Evolutionary conservation across 2,888 invertebrate species (phyloP), one percentile per base, ranked within the genome.

Genomic region (Coronaproctus castanopsis): DNA sequence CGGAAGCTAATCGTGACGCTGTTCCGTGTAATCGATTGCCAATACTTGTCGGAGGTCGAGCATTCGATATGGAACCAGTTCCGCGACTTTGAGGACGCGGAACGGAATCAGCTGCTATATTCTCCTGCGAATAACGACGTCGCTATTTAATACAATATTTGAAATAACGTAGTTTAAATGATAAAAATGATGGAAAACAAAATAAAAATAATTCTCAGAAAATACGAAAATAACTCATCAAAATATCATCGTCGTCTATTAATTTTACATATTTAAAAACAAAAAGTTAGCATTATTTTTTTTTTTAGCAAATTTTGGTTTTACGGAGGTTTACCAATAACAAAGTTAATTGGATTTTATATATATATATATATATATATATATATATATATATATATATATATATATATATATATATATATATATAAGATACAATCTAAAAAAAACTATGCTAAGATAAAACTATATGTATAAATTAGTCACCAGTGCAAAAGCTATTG

Each of bases 31-130:
- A 66, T 22, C 62, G 60, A 23, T 52, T 52, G 10, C 55, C 62
- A 53, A 64, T 63, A 65, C 73, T 75, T 77, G 68, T 77, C 83
- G 64, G 19, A 18, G 59, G 59, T 56, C 59, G 36, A 8, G 36
- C 36, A 36, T 5, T 36, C 14, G 5, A 14, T 14, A 36, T 14
- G 14, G 36, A 14, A 14, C 14, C 14, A 36, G 36, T 14, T 36
- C 36, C 14, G 14, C 36, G 5, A 5, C 8, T 5, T 14, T 5
- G 36, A 8, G 36, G 36, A 36, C 8, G 36, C 5, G 36, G 14
- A 36, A 14, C 8, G 5, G 36, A 5, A 8, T 36, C 36, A 36
- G 8, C 36, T 36, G 14, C 14, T 54, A 54, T 21, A 19, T 54
- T 54, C 10, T 54, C 54, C 20, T 14, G 10, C 21, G 19, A 10